These are phyloP conservation scores for Phyllotreta striolata DNA, from an alignment of 2,888 invertebrate species.

Conservation along the genomic window DNA sequence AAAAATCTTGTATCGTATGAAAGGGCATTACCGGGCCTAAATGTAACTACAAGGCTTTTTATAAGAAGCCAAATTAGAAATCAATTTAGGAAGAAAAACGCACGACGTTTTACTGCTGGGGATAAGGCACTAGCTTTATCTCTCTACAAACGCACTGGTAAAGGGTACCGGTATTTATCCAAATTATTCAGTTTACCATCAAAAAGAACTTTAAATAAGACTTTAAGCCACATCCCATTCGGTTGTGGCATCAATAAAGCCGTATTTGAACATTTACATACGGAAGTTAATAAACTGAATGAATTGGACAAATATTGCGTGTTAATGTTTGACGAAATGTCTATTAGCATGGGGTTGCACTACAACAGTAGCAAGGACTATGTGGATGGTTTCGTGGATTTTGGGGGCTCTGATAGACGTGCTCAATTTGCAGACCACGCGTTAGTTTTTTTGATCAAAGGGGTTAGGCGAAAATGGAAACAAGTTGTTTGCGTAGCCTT, in stretches of 20 bases:
- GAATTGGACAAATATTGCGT: constrained; percentile 27
- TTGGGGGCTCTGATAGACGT: not conserved
- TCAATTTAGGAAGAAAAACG: no score
- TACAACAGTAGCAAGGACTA: not conserved
- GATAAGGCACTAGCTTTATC: constrained; percentile 32
- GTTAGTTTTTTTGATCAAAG: constrained; percentile 2
- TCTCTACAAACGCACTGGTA: constrained; percentile 39
- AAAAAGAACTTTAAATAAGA: constrained; percentile 33
- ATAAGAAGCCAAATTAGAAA: no score
- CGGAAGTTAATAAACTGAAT: constrained; percentile 34
- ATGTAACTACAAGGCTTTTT: no score
- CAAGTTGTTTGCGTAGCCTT: not conserved
- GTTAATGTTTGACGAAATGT: constrained; percentile 12
- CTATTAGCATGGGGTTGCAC: constrained; percentile 2
- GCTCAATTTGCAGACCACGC: constrained; percentile 5
- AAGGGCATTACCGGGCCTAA: not conserved
- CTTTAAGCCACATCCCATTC: constrained; percentile 36
- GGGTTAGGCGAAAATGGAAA: not conserved
- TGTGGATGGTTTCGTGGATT: constrained; percentile 2
- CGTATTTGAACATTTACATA: constrained; percentile 35
- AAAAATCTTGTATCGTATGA: not conserved
- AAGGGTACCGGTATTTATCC: constrained; percentile 37
- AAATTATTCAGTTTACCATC: constrained; percentile 42
- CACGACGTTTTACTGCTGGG: no score
- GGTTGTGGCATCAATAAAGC: constrained; percentile 38